A percentile compares a stretch with the other conserved stretches of the same genome.
These are phyloP conservation scores for Xestoiulus laeticollis DNA, from an alignment of 2,888 invertebrate species.

Conservation along the genomic window DNA sequence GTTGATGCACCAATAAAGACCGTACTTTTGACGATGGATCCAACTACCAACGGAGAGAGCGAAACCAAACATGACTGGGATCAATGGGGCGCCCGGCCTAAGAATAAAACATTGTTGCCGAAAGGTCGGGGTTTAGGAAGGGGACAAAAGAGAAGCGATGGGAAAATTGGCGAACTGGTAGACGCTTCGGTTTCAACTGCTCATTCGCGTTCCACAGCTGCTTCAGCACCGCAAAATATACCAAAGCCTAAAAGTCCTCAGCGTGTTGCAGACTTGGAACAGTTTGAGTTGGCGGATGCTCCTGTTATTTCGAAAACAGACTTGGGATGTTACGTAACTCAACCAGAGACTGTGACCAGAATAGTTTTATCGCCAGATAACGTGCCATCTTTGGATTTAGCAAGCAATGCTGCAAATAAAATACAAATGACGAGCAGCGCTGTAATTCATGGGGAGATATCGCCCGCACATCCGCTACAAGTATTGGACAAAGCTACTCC, in stretches of 20 bases:
- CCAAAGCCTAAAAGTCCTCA: not conserved
- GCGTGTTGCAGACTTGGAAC: not conserved
- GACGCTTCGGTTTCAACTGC: not conserved
- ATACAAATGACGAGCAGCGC: not conserved
- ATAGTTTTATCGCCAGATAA: not conserved
- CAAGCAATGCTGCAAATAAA: not conserved
- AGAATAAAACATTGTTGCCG: not conserved
- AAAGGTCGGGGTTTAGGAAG: not conserved
- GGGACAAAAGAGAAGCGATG: not conserved
- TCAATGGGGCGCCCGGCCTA: not conserved
- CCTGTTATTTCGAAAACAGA: not conserved
- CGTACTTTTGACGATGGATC: too few relatives aligned
- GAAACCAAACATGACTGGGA: not conserved
- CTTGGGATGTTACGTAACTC: not conserved
- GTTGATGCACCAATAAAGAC: too few relatives aligned
- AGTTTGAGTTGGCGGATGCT: not conserved
- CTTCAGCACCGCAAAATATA: not conserved
- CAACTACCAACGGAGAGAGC: not conserved
- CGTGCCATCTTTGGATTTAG: not conserved
- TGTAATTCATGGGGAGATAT: too few relatives aligned
- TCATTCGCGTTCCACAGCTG: not conserved
- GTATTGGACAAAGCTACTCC: not conserved
- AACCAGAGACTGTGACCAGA: not conserved
- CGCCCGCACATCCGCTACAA: not conserved
- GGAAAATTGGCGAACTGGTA: not conserved